Percentiles rank a stretch among this genome's conserved stretches.
phyloP scores from a whole-genome alignment of 1,140 invertebrate species.

The Gonioctena quinquepunctata region DNA sequence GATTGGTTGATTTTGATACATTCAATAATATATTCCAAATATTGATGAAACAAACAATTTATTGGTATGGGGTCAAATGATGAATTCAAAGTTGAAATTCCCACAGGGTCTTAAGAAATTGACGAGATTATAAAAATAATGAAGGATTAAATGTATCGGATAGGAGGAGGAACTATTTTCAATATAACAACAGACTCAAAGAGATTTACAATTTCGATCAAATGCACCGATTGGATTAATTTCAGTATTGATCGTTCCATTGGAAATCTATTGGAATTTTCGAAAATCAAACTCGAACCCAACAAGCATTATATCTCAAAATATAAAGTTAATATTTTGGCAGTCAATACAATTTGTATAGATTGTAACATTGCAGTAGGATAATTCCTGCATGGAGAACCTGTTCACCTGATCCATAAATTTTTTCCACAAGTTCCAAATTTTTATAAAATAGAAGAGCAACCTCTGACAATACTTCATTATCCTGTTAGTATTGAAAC shows the following conservation, averaged over 20 bases:
- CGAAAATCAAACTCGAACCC: too few species aligned
- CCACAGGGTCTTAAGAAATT: conserved; percentile 7
- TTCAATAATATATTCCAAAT: conserved; percentile 20
- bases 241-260: too few species aligned
- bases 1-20: conserved; percentile 24
- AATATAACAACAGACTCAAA: not conserved
- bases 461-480: conserved; percentile 3
- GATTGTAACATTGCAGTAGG: too few species aligned
- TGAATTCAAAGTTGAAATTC: conserved; percentile 1
- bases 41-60: conserved; percentile 11
- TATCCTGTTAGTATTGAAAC: conserved; percentile 17
- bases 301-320: too few species aligned
- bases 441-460: conserved; percentile 17
- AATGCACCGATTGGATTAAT: not conserved
- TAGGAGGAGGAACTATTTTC: not conserved
- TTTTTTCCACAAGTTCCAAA: not conserved
- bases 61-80: not conserved
- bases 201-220: too few species aligned
- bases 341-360: too few species aligned
- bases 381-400: too few species aligned
- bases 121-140: not conserved
- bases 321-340: too few species aligned
- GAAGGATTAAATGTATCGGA: not conserved
- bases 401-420: too few species aligned
- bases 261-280: too few species aligned